A percentile compares a stretch with the other conserved stretches of the same genome.
phyloP scores from a whole-genome alignment of 1,140 invertebrate species.

The Chelonus insularis region DNA sequence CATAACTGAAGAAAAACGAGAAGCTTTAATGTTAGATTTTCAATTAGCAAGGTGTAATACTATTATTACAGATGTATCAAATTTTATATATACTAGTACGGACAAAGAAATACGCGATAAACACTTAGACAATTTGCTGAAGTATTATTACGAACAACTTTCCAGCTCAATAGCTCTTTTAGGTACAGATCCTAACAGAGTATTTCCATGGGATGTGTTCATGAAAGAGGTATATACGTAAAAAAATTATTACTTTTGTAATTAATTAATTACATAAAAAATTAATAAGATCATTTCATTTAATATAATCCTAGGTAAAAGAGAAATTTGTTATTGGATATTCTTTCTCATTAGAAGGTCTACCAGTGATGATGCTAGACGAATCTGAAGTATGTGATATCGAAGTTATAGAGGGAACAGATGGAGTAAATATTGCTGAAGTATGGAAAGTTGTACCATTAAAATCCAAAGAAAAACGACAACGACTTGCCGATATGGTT shows the following conservation, averaged over 20 bases:
- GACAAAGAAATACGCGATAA: conserved; percentile 60
- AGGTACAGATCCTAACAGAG: conserved; percentile 63
- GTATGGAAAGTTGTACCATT: conserved; percentile 44
- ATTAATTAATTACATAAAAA: too few species aligned
- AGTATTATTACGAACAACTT: conserved; percentile 63
- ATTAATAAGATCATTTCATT: too few species aligned
- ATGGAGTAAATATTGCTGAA: conserved; percentile 44
- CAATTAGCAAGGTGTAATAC: conserved; percentile 66
- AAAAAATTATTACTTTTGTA: too few species aligned
- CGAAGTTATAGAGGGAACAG: conserved; percentile 59
- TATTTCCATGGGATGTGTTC: conserved; percentile 62
- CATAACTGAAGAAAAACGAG: conserved; percentile 40
- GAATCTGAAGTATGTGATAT: conserved; percentile 65
- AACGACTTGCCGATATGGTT: conserved; percentile 22
- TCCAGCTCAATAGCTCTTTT: conserved; percentile 60
- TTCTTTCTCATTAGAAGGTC: conserved; percentile 66
- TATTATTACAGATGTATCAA: conserved; percentile 64
- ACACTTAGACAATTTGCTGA: conserved; percentile 63
- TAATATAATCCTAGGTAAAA: conserved; percentile 55
- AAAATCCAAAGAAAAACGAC: conserved; percentile 54
- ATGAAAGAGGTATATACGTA: conserved; percentile 42
- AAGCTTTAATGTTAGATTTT: conserved; percentile 69
- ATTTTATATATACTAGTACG: conserved; percentile 69
- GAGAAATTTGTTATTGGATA: conserved; percentile 65
- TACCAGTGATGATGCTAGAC: conserved; percentile 64